Base-by-base conservation (phyloP, 2,113 vertebrate genomes). In the Tetrao urogallus region DNA sequence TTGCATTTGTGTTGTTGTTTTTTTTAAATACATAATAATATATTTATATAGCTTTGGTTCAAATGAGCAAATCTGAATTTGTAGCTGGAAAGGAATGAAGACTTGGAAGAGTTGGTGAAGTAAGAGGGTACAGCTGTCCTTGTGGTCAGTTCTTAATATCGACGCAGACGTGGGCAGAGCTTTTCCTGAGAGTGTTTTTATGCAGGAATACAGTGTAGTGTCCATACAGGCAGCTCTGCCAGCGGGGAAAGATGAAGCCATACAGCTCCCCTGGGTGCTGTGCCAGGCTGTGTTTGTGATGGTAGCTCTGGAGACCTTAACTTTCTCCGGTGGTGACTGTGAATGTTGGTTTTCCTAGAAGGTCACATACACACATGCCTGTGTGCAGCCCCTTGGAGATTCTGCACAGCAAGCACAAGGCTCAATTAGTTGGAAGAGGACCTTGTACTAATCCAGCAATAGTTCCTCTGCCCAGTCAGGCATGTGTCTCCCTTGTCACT, bases 31-130 rank as follows among this genome's bases (percentile, higher is more conserved):
- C 65, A 88, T 86, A 89, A 88, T 86, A 90, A 52, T 91, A 58
- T 97, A 96, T 97, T 97, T 97, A 90, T 96, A 91, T 50, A 81
- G 88, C 92, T 96, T 88, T 94, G 90, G 92, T 92, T 97, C 67
- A 88, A 79, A 92, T 28, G 50, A 95, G 90, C 93, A 72, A 91
- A 88, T 56, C 50, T 36, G 38, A 89, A 82, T 88, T 95, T 88
- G 94, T 81, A 91, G 88, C 89, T 96, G 92, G 93, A 87, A 77
- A 76, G 85, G 82, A 94, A 85, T 93, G 77, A 56, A 57, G 30
- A 75, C 45, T 40, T 21, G 66, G 66, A 70, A 87, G 88, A 60
- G n/a, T 11, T 71, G 61, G 65, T 63, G 69, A 67, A 71, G 73
- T 5, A 36, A 76, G 78, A 94, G 79, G 20, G 48, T 42, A 8